Evolutionary conservation across 2,113 vertebrate genomes (phyloP).

Genomic region (Chaetura pelagica): DNA sequence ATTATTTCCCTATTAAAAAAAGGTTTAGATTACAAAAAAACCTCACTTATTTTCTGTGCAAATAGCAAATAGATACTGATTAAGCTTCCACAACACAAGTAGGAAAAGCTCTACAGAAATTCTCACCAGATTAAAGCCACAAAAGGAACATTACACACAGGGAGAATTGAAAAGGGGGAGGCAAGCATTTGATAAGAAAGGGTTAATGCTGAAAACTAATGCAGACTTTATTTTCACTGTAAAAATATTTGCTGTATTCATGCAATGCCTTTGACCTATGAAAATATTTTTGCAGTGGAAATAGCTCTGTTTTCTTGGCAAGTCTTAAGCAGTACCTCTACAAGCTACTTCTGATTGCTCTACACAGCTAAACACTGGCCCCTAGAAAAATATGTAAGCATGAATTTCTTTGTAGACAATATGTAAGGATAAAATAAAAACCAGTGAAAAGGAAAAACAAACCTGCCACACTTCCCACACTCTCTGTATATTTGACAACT

Average conservation of each 20-base stretch:
- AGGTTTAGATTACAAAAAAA: background rate
- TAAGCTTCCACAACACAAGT: background rate
- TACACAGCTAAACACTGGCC: background rate
- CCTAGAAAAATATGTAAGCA: background rate
- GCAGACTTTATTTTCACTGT: slow-evolving; percentile 43
- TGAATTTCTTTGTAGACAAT: background rate
- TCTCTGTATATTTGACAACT: background rate
- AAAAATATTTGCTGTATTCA: slow-evolving; percentile 62
- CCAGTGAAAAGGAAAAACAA: background rate
- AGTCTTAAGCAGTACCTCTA: background rate
- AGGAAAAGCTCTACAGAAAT: background rate
- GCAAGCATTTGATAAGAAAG: background rate
- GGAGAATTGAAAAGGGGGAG: background rate
- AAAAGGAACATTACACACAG: background rate
- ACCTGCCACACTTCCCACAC: background rate
- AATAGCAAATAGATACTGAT: background rate
- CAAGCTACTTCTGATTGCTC: background rate
- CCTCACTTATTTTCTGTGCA: background rate
- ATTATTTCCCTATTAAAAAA: background rate
- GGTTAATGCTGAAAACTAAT: slow-evolving; percentile 20
- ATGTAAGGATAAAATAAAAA: background rate
- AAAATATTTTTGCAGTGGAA: slow-evolving; percentile 63
- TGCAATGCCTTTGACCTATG: slow-evolving; percentile 39
- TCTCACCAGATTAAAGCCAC: background rate
- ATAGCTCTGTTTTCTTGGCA: slow-evolving; percentile 59